Percentiles rank a stretch among this genome's conserved stretches.
These are phyloP conservation scores for Glomeris maerens DNA, from an alignment of 1,140 invertebrate species.

Conservation along the genomic window DNA sequence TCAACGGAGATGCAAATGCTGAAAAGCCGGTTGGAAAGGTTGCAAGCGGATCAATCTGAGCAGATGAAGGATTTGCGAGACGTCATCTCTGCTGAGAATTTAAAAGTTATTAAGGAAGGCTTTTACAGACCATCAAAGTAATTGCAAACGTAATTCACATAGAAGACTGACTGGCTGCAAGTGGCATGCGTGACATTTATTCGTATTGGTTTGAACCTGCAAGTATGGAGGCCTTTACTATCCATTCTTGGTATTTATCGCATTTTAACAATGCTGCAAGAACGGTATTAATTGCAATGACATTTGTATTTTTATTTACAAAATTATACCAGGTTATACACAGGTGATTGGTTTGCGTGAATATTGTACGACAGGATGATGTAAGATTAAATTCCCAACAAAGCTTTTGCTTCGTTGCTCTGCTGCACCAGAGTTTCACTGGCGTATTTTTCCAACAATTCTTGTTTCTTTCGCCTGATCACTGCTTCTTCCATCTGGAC, in stretches of 20 bases:
- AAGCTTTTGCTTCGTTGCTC: slow-evolving; percentile 20
- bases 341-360: not conserved
- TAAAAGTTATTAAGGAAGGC: too few relatives aligned
- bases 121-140: too few relatives aligned
- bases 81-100: too few relatives aligned
- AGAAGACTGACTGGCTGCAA: too few relatives aligned
- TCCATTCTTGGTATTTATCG: not conserved
- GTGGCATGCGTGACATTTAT: too few relatives aligned
- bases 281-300: not conserved
- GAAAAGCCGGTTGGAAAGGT: too few relatives aligned
- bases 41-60: too few relatives aligned
- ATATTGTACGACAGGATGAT: not conserved
- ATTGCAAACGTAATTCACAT: too few relatives aligned
- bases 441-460: slow-evolving; percentile 49
- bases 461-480: slow-evolving; percentile 71
- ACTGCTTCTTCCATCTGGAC: slow-evolving; percentile 66
- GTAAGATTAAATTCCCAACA: slow-evolving; percentile 18
- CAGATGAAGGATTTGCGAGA: too few relatives aligned
- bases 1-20: too few relatives aligned
- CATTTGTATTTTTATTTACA: not conserved
- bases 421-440: slow-evolving; percentile 25
- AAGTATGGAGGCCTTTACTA: not conserved
- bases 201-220: too few relatives aligned
- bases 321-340: not conserved
- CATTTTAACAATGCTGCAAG: not conserved